A percentile compares a stretch with the other conserved stretches of the same genome.
Conservation (phyloP, 2,888 invertebrate genomes). For the Callyntrura guangdongensis region DNA sequence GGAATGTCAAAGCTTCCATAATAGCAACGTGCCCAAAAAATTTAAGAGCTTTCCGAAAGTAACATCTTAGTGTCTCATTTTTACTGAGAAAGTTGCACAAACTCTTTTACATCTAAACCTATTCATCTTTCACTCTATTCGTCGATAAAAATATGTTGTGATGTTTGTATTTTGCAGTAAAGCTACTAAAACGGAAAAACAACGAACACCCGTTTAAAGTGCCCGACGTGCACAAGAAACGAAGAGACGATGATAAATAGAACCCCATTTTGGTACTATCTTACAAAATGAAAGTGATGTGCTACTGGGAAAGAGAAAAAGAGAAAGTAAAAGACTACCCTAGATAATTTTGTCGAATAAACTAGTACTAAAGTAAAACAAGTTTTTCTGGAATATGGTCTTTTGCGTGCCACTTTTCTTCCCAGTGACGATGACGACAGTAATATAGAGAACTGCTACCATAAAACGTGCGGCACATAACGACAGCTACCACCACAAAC, state of each 20-base stretch:
- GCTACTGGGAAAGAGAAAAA: constrained; percentile 11
- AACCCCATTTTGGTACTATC: constrained; percentile 64
- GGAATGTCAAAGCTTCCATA: no score
- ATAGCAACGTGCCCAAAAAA: no score
- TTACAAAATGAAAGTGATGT: constrained; percentile 46
- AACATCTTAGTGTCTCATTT: no score
- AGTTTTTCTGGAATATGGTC: neutral
- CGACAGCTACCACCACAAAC: constrained; percentile 1
- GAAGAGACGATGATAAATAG: constrained; percentile 75
- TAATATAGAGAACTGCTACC: neutral
- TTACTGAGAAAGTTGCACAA: no score
- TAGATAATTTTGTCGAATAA: constrained; percentile 30
- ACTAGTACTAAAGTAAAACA: neutral
- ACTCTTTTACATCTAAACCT: no score
- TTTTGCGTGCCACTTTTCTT: neutral
- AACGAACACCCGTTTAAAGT: neutral
- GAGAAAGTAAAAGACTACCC: constrained; percentile 31
- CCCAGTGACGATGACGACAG: neutral
- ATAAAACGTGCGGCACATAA: neutral
- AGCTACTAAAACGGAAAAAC: neutral
- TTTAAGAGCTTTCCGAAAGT: no score
- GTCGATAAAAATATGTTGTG: no score
- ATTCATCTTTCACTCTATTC: no score
- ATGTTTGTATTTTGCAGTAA: no score
- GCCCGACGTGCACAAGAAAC: neutral